Conservation (phyloP, 1,140 invertebrate genomes). For the Camponotus vicinus region DNA sequence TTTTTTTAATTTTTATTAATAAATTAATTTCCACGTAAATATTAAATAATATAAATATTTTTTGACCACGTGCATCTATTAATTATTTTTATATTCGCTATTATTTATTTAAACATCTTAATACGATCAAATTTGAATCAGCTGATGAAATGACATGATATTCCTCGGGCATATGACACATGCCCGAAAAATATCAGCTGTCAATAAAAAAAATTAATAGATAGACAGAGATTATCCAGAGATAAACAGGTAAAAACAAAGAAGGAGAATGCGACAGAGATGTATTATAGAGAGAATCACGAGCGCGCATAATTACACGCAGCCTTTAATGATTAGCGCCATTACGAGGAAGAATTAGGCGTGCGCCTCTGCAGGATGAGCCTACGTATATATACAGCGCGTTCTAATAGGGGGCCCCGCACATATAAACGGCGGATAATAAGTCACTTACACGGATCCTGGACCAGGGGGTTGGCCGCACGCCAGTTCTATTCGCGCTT, state of each 20-base stretch:
- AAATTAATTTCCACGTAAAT: slow-evolving; percentile 2
- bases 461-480: slow-evolving; percentile 81
- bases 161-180: not conserved
- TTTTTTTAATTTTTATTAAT: not conserved
- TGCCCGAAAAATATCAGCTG: not conserved
- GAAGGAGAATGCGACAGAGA: not conserved
- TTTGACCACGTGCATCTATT: not conserved
- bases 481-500: slow-evolving; percentile 86
- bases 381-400: slow-evolving; percentile 37
- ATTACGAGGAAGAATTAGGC: slow-evolving; percentile 76
- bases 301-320: slow-evolving; percentile 63
- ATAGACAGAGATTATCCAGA: not conserved
- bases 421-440: slow-evolving; percentile 85
- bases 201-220: not conserved
- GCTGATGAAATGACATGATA: not conserved
- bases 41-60: not conserved
- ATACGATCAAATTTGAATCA: not conserved
- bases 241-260: too few species aligned
- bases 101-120: not conserved
- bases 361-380: slow-evolving; percentile 52
- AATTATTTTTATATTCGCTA: not conserved
- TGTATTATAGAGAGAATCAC: slow-evolving; percentile 52
- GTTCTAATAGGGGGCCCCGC: slow-evolving; percentile 72
- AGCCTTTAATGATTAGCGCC: slow-evolving; percentile 74
- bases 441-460: slow-evolving; percentile 84